Evolutionary conservation across 2,113 vertebrate genomes (phyloP).

Genomic region (Bujurquina vittata): DNA sequence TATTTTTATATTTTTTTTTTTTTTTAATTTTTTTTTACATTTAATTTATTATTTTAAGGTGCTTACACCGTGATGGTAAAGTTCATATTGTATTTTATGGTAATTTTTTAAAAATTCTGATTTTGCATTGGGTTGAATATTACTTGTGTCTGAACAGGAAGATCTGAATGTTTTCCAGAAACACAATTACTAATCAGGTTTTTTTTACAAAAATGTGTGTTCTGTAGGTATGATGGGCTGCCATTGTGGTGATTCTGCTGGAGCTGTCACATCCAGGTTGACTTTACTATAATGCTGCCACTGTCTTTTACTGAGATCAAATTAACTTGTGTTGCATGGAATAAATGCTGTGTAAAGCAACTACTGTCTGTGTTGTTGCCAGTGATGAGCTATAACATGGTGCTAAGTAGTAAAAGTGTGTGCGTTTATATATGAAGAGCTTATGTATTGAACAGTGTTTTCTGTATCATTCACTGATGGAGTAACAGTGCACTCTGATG

Average conservation of each 20-base stretch:
- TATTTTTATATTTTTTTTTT: no score
- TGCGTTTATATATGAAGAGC: background rate
- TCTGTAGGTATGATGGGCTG: conserved; percentile 65
- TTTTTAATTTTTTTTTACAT: no score
- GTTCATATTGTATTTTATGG: background rate
- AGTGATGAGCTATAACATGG: background rate
- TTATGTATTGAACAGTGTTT: background rate
- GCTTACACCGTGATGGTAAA: background rate
- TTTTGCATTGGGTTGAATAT: background rate
- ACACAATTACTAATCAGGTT: background rate
- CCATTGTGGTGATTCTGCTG: conserved; percentile 63
- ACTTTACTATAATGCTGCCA: background rate
- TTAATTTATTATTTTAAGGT: no score
- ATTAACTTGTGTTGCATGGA: conserved; percentile 55
- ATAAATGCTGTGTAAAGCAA: conserved; percentile 48
- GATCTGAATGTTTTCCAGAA: background rate
- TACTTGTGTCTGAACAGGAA: background rate
- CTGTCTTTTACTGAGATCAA: conserved; percentile 4
- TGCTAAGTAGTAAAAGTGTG: background rate
- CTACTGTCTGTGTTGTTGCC: background rate
- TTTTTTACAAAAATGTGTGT: conserved; percentile 8
- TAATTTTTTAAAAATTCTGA: background rate
- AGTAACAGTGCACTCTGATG: conserved; percentile 55
- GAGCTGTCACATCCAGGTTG: background rate
- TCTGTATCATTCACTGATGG: background rate